These are phyloP conservation scores for Calliphora vicina DNA, from an alignment of 1,140 invertebrate genomes.

Conservation along the genomic window DNA sequence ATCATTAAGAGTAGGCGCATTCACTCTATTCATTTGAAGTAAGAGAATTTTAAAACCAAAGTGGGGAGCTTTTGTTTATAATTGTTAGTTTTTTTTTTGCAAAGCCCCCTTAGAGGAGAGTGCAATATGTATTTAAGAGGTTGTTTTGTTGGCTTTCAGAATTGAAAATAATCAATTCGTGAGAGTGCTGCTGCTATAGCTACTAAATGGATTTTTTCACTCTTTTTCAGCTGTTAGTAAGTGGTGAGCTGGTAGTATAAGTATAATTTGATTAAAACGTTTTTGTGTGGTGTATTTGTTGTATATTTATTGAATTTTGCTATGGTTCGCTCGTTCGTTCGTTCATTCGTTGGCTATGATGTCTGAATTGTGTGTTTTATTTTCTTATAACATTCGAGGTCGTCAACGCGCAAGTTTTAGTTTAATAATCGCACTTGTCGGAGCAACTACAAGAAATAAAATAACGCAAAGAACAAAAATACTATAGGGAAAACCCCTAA, in stretches of 20 bases:
- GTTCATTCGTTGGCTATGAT: too few species aligned
- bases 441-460: conserved; percentile 37
- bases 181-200: neutral
- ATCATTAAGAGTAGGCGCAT: neutral
- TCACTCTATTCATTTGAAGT: neutral
- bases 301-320: neutral
- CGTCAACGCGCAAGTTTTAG: conserved; percentile 37
- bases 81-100: neutral
- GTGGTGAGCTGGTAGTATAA: neutral
- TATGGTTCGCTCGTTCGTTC: neutral
- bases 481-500: conserved; percentile 16
- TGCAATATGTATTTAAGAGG: too few species aligned
- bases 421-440: conserved; percentile 43
- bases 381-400: conserved; percentile 38
- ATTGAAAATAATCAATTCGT: too few species aligned
- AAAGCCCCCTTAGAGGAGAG: neutral
- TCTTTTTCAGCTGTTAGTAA: too few species aligned
- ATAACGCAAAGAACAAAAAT: neutral
- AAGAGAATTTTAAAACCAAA: neutral
- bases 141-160: too few species aligned
- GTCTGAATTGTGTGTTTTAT: neutral
- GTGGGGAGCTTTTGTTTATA: neutral
- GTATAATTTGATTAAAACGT: neutral
- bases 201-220: neutral
- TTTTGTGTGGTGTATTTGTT: neutral